Conservation (phyloP, 1,140 invertebrate genomes). For the Pogonomyrmex californicus region DNA sequence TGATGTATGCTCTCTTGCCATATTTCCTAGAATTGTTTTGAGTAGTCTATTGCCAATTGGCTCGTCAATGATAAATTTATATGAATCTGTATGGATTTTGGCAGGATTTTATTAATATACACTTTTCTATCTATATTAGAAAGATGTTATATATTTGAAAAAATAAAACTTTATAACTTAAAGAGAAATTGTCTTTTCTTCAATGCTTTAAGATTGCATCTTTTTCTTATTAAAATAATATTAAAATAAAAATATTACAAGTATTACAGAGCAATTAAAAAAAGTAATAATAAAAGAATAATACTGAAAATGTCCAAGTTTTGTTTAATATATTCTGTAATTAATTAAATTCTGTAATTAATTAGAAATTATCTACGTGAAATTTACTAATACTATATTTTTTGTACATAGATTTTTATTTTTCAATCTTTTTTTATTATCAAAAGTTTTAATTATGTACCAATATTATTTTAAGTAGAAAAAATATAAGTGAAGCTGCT, state of each 20-base stretch:
- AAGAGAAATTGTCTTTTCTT: not conserved
- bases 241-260: not conserved
- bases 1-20: not conserved
- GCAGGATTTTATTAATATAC: not conserved
- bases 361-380: not conserved
- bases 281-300: not conserved
- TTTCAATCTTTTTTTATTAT: not conserved
- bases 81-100: not conserved
- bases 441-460: not conserved
- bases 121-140: not conserved
- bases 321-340: not conserved
- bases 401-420: not conserved
- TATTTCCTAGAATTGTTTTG: slow-evolving; percentile 29
- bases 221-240: not conserved
- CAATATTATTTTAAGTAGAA: not conserved
- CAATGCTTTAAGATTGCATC: slow-evolving; percentile 6
- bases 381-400: not conserved
- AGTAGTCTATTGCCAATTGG: slow-evolving; percentile 8
- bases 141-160: not conserved
- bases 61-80: slow-evolving; percentile 3
- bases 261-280: not conserved
- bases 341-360: not conserved
- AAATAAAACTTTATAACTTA: not conserved
- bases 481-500: not conserved
- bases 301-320: not conserved